Conservation (phyloP, 2,113 vertebrate genomes). For the Phodopus roborovskii region DNA sequence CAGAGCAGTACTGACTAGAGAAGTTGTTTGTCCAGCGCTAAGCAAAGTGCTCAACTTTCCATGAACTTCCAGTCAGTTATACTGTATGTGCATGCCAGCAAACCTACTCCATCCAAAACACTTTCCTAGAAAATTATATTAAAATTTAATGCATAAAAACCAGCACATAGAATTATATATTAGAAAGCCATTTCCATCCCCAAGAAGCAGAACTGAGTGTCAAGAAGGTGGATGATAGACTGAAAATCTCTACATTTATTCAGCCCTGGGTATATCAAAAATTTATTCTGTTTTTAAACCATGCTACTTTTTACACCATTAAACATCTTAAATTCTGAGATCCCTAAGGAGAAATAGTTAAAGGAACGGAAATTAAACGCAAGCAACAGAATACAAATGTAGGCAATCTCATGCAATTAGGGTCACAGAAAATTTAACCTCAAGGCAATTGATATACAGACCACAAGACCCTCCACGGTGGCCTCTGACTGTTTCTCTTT, state of each 20-base stretch:
- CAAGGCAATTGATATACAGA: background rate
- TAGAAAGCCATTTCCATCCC: background rate
- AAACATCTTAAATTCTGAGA: background rate
- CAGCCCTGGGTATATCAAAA: background rate
- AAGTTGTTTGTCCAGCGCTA: background rate
- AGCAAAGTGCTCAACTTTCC: background rate
- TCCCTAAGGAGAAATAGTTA: background rate
- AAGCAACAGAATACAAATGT: background rate
- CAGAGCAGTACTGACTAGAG: background rate
- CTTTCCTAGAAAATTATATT: background rate
- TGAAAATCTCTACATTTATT: slow-evolving; percentile 16
- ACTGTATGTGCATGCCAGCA: background rate
- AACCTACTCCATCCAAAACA: background rate
- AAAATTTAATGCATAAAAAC: background rate
- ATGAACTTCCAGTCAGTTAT: background rate
- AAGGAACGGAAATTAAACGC: background rate
- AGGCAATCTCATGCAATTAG: background rate
- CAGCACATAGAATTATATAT: background rate
- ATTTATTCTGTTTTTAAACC: background rate
- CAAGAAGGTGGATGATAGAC: background rate
- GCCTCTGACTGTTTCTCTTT: too few species aligned
- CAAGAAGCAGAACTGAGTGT: background rate
- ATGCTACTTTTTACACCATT: background rate
- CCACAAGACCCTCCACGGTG: background rate
- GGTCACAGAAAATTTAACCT: background rate